Percentiles rank a stretch among this genome's conserved stretches.
These are phyloP conservation scores for Pediacus dermestoides DNA, from an alignment of 2,888 invertebrate species.

Conservation along the genomic window DNA sequence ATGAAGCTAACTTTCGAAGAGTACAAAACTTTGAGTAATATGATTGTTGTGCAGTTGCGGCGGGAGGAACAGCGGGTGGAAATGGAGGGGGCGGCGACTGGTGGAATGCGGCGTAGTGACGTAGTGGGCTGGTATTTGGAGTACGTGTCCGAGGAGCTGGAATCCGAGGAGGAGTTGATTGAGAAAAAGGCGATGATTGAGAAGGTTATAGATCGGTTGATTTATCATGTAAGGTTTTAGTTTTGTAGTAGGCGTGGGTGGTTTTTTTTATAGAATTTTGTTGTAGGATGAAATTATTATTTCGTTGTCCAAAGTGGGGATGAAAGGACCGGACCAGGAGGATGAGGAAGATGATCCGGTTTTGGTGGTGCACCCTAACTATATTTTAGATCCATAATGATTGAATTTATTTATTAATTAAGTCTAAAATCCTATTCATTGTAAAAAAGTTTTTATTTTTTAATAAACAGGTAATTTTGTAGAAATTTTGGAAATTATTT, in stretches of 20 bases:
- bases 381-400: conserved; percentile 67
- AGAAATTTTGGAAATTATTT: too few relatives aligned
- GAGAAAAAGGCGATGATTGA: conserved; percentile 87
- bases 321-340: conserved; percentile 52
- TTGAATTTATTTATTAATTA: conserved; percentile 10
- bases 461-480: too few relatives aligned
- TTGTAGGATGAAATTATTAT: conserved; percentile 81
- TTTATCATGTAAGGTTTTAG: conserved; percentile 65
- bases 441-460: too few relatives aligned
- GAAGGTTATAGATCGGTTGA: conserved; percentile 89
- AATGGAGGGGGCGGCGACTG: conserved; percentile 57
- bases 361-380: conserved; percentile 95
- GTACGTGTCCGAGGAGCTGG: conserved; percentile 81
- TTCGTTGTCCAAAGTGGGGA: conserved; percentile 58
- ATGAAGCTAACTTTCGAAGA: conserved; percentile 86
- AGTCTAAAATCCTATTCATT: too few relatives aligned
- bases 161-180: conserved; percentile 85
- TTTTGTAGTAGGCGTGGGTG: background rate
- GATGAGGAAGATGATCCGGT: conserved; percentile 73
- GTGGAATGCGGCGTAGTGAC: conserved; percentile 73
- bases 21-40: conserved; percentile 87
- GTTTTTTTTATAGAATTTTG: conserved; percentile 21
- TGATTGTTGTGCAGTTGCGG: conserved; percentile 87
- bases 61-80: conserved; percentile 73
- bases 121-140: conserved; percentile 92